Evolutionary conservation across 2,888 invertebrate species (phyloP), one percentile per base, ranked within the genome.

Genomic region (Caenorhabditis angaria): DNA sequence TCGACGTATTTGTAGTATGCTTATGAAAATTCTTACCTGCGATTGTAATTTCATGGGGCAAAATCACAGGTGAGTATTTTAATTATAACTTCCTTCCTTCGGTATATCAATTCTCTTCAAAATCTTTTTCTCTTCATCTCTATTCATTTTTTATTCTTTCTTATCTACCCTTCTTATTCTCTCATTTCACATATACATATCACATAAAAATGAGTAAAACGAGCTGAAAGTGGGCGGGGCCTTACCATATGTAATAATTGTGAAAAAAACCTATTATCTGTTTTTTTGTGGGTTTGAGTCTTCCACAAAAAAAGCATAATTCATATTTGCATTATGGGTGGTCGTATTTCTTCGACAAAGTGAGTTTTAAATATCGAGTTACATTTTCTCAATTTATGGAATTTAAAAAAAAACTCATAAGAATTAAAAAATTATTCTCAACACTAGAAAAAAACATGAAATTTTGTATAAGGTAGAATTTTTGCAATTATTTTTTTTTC

Each of bases 11-110:
- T 24, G 53, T 55, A 41, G 24, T 41, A 61, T 69, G 70, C 72
- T 64, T 69, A 80, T 80, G 79, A 76, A 72, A 70, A 71, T 80
- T 50, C 73, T 77, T 35, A 61, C 73, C 60, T 80, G 79, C 76
- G 79, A 77, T 71, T 80, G 79, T 73, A 77, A 67, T 60, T 77
- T 76, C 70, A 80, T 80, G 79, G 79, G 79, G 61, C 79, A 80
- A 62, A 77, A 76, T 65, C 77, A 77, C 70, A 80, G 79, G 79
- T 76, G 68, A 75, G 75, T 55, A n/a, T n/a, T n/a, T n/a, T n/a
- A n/a, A n/a, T n/a, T n/a, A n/a, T n/a, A n/a, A n/a, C n/a, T n/a
- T n/a, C n/a, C n/a, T n/a, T n/a, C n/a, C n/a, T n/a, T n/a, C n/a
- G n/a, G n/a, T n/a, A n/a, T n/a, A n/a, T n/a, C n/a, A n/a, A n/a